Evolutionary conservation across 2,888 invertebrate genomes (phyloP), one percentile per base, ranked within the genome.

Genomic region (Chesias legatella): DNA sequence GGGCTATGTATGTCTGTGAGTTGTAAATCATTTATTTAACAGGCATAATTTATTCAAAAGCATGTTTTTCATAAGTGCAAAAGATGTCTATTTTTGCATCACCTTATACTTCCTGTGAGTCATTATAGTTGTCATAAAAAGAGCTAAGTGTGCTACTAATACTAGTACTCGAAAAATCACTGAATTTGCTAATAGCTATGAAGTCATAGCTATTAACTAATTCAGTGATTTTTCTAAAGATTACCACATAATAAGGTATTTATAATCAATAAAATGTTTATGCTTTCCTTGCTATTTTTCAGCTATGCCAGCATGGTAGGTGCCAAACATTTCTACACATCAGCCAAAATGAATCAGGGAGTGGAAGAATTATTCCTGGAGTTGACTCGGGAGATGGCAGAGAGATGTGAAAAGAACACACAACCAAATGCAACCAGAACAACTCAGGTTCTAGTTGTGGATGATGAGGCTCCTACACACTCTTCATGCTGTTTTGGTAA

Each of bases 251-350:
- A 22, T 1, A 6, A 22, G 22, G n/a, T 5, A 7, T n/a, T 22
- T 22, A 1, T 22, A 22, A 7, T 1, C 4, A 20, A 20, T 3
- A 5, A 3, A 5, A 20, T 5, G 20, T 20, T 20, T 20, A 6
- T 22, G 22, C 1, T 1, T n/a, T 22, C 3, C 6, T 22, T 22
- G 3, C n/a, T 58, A 39, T 46, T 51, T 88, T 88, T 33, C 77
- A 97, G 96, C 43, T 98, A 98, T 83, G 94, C 98, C 1, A 90
- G 91, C 52, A 94, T 94, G 73, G 98, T 98, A 4, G 97, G 97
- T 37, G 98, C 98, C 1, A 92, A 92, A 62, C 98, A 98, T 80
- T 96, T 93, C 77, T 94, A 95, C 72, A 97, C 98, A 21, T 98
- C 98, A 20, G 98, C 98, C 0, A 98, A 98, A 82, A 79, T 93